Base-by-base conservation (phyloP, 2,113 vertebrate species). In the Brevimyrus niger region DNA sequence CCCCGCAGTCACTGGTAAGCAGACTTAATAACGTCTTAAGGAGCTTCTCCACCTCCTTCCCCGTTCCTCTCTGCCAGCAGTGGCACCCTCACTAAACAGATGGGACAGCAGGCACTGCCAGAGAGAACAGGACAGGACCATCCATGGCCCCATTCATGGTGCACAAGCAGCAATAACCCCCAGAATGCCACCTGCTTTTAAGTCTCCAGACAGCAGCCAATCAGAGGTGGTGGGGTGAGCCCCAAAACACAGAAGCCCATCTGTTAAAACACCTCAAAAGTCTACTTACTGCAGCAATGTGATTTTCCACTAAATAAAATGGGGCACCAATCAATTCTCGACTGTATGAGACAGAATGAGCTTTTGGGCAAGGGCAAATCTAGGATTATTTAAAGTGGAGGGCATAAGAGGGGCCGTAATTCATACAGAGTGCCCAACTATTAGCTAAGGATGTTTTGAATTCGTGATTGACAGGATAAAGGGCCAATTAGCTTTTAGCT, bases 11-110 rank as follows among this genome's bases (percentile, higher is more conserved):
- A 92, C 92, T 92, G 93, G 90, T 91, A 93, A 93, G 92, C 88
- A 91, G 89, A 93, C 89, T 93, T 95, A 94, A 95, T 95, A 93
- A 95, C 93, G 92, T 92, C 92, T 93, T 89, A 92, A 80, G 92
- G 47, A 7, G 23, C 83, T 48, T 13, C 44, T 86, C 83, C 11
- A 0, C 44, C 47, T 13, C 1, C 44, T 48, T 48, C 44, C 82
- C 38, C 1, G 15, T 44, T 85, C 82, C 42, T 4, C 42, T 80
- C 44, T 4, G 82, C 44, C 44, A 27, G 46, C 8, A 47, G n/a
- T 50, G 11, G 47, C n/a, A 3, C 83, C 44, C 44, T 17, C 8
- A 27, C 10, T 13, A 48, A 27, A 85, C 42, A 48, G 47, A 27
- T 10, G 4, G 47, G 19, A 50, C 42, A 85, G 42, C 44, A 9